Evolutionary conservation across 2,797 vertebrate species (phyloP).

Genomic region (Nothura maculosa): DNA sequence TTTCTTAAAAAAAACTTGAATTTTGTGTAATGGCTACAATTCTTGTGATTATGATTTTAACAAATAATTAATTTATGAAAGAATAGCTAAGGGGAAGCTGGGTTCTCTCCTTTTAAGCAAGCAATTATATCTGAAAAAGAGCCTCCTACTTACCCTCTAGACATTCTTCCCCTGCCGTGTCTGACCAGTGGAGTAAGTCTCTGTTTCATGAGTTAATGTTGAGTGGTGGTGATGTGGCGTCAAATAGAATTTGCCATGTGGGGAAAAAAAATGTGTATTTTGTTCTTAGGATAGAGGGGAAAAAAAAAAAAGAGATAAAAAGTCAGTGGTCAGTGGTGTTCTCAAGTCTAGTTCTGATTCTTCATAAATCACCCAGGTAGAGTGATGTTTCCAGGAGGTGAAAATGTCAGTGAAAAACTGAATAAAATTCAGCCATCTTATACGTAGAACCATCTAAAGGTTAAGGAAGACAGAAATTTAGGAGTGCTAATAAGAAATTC

Average conservation of each 20-base stretch:
- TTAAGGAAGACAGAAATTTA: slow-evolving; percentile 38
- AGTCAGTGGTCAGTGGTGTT: slow-evolving; percentile 11
- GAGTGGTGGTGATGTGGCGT: slow-evolving; percentile 72
- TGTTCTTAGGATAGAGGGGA: slow-evolving; percentile 49
- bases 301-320: background rate
- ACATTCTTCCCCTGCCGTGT: slow-evolving; percentile 66
- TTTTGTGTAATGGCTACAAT: slow-evolving; percentile 81
- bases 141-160: slow-evolving; percentile 54
- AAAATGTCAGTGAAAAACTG: slow-evolving; percentile 14
- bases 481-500: slow-evolving; percentile 25
- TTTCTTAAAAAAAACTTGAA: slow-evolving; percentile 76
- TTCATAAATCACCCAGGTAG: slow-evolving; percentile 41
- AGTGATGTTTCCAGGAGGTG: slow-evolving; percentile 67
- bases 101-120: slow-evolving; percentile 81
- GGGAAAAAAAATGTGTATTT: slow-evolving; percentile 54
- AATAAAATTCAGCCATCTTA: slow-evolving; percentile 35
- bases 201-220: slow-evolving; percentile 68
- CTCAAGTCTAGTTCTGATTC: slow-evolving; percentile 50
- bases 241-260: slow-evolving; percentile 69
- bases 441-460: slow-evolving; percentile 46
- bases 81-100: slow-evolving; percentile 84
- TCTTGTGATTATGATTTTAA: slow-evolving; percentile 84
- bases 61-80: slow-evolving; percentile 87
- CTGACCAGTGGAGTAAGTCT: slow-evolving; percentile 72
- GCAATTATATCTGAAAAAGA: slow-evolving; percentile 66